A percentile compares a stretch with the other conserved stretches of the same genome.
Conservation (phyloP, 92 coral and sea anemone species). For the Palythoa grandiflora region DNA sequence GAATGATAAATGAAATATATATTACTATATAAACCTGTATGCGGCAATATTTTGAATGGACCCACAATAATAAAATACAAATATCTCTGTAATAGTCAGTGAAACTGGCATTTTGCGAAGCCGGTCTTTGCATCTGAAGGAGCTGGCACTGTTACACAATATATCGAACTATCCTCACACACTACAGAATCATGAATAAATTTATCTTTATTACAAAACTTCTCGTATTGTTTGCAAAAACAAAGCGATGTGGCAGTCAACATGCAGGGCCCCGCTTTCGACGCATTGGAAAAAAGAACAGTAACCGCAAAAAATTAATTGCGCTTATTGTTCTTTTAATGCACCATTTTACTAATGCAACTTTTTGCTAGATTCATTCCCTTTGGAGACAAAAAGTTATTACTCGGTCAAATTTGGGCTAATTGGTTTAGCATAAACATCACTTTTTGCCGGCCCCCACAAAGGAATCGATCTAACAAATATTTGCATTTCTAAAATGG, state of each 20-base stretch:
- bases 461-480: too few species aligned
- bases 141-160: background rate
- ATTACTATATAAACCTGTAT: background rate
- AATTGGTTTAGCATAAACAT: too few species aligned
- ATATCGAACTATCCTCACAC: background rate
- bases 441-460: too few species aligned
- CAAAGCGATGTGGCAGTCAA: too few species aligned
- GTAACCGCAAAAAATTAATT: too few species aligned
- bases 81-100: background rate
- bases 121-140: slow-evolving; percentile 22
- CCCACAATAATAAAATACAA: background rate
- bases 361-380: too few species aligned
- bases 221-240: background rate
- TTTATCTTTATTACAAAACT: background rate
- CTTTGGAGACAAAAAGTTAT: too few species aligned
- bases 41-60: background rate
- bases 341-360: too few species aligned
- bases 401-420: too few species aligned
- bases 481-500: too few species aligned
- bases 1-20: background rate
- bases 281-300: background rate
- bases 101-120: background rate
- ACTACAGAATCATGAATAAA: background rate
- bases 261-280: too few species aligned
- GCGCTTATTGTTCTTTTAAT: too few species aligned